phyloP scores from a whole-genome alignment of 2,113 vertebrate species.

The Steatornis caripensis region DNA sequence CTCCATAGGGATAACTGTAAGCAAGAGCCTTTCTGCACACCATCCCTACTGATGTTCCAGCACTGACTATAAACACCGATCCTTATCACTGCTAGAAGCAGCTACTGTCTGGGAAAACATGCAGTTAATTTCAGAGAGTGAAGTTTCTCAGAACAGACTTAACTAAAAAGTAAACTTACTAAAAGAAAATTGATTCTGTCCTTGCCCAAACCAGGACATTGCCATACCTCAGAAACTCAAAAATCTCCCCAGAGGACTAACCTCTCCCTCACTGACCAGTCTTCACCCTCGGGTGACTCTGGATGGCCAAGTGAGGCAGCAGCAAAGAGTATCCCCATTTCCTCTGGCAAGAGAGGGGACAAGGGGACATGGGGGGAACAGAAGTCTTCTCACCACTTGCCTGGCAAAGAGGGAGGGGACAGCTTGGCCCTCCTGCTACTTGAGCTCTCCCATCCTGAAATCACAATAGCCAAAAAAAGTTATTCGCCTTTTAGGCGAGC shows the following conservation, averaged over 20 bases:
- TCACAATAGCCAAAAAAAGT: background rate
- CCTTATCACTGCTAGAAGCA: no score
- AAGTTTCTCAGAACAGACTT: no score
- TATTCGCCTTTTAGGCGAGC: background rate
- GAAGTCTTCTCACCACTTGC: background rate
- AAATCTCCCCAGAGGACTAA: background rate
- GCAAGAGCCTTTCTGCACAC: no score
- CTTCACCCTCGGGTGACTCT: background rate
- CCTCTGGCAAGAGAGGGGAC: background rate
- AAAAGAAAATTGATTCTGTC: no score
- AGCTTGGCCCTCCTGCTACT: background rate
- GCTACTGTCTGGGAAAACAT: no score
- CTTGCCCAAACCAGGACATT: no score
- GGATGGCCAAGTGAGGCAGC: background rate
- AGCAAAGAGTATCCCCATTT: background rate
- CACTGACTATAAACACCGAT: no score
- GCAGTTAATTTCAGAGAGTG: no score
- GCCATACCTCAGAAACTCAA: background rate
- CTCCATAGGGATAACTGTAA: no score
- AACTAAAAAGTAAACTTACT: no score
- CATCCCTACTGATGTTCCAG: no score
- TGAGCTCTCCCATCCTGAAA: background rate
- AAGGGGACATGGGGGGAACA: accelerated
- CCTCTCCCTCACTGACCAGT: background rate
- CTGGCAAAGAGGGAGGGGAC: background rate